A percentile compares a stretch with the other conserved stretches of the same genome.
These are phyloP conservation scores for Rhinopomastus cyanomelas DNA, from an alignment of 2,113 vertebrate species.

Conservation along the genomic window DNA sequence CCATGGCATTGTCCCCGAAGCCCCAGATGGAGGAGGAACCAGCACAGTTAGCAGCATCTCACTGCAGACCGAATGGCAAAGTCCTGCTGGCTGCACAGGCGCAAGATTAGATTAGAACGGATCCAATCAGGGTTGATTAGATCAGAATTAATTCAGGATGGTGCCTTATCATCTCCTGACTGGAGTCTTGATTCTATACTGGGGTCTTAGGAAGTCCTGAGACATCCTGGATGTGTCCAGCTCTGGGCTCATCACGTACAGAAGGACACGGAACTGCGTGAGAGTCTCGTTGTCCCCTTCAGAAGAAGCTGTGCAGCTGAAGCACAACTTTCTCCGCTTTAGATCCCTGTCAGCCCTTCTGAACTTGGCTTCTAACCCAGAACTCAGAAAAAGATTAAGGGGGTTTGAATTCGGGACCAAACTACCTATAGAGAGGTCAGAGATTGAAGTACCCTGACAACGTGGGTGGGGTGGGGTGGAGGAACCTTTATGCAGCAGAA, in stretches of 20 bases:
- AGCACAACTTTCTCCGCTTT: background rate
- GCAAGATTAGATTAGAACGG: slow-evolving; percentile 14
- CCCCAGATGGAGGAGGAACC: background rate
- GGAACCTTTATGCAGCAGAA: background rate
- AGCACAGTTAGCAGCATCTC: background rate
- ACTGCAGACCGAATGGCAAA: too few species aligned
- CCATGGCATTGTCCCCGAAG: background rate
- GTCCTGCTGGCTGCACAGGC: too few species aligned
- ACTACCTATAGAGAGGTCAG: background rate
- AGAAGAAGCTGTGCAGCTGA: background rate
- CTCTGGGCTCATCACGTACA: too few species aligned
- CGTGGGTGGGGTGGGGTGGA: background rate
- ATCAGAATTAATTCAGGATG: slow-evolving; percentile 25
- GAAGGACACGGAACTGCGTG: too few species aligned
- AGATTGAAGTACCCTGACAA: background rate
- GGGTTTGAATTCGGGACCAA: background rate
- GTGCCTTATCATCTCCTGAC: background rate
- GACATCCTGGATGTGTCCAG: background rate
- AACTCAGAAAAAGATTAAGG: background rate
- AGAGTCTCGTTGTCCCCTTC: background rate
- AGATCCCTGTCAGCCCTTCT: background rate
- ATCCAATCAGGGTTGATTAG: slow-evolving; percentile 50
- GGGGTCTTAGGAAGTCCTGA: background rate
- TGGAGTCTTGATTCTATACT: background rate
- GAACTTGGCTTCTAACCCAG: background rate